phyloP scores from a whole-genome alignment of 30 jellyfish, hydroid and myxozoan species.

The Cassiopea andromeda region DNA sequence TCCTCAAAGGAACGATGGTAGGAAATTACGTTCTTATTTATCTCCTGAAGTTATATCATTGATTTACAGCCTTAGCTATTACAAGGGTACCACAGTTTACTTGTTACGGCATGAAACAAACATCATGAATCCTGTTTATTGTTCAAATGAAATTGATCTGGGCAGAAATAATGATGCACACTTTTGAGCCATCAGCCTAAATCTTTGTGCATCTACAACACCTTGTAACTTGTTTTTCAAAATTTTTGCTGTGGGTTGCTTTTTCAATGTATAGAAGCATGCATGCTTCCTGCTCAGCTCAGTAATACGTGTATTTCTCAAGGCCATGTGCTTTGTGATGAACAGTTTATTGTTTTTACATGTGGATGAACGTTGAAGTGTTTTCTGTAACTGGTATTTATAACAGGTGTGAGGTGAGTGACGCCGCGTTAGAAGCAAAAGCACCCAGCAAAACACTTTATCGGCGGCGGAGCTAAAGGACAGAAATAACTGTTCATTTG shows the following conservation, averaged over 20 bases:
- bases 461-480: background rate
- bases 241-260: background rate
- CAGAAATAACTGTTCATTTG: background rate
- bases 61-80: too few species aligned
- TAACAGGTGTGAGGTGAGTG: constrained; percentile 45
- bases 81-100: too few species aligned
- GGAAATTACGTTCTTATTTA: background rate
- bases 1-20: constrained; percentile 49
- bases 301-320: background rate
- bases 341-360: constrained; percentile 39
- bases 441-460: background rate
- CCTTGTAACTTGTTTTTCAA: too few species aligned
- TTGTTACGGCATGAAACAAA: too few species aligned
- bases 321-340: constrained; percentile 70
- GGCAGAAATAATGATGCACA: too few species aligned
- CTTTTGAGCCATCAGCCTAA: too few species aligned
- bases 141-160: too few species aligned
- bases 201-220: too few species aligned
- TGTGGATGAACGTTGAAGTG: constrained; percentile 48
- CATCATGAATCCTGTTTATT: too few species aligned
- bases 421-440: constrained; percentile 40
- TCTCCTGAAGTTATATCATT: too few species aligned
- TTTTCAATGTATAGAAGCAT: background rate
- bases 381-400: background rate
- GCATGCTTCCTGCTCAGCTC: background rate